These are phyloP conservation scores for Ichneumoninae sp. DNA, from an alignment of 2,888 invertebrate genomes.

Conservation along the genomic window DNA sequence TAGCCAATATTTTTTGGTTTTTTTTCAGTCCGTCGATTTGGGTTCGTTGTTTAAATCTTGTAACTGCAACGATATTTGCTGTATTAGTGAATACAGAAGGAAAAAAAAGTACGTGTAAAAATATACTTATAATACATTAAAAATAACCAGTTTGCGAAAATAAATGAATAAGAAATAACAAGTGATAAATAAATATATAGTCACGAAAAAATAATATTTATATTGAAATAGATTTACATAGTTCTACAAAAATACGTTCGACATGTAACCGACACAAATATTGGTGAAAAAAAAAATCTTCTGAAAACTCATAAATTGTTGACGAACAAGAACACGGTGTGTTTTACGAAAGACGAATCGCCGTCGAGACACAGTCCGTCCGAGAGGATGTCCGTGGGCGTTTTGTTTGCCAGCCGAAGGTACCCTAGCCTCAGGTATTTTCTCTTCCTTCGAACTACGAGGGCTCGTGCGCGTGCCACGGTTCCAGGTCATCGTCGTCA, in stretches of 20 bases:
- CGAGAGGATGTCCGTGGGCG: slow-evolving; percentile 5
- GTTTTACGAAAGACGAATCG: slow-evolving; percentile 15
- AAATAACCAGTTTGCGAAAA: no score
- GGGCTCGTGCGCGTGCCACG: slow-evolving; percentile 32
- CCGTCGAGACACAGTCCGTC: background rate
- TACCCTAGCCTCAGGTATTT: slow-evolving; percentile 32
- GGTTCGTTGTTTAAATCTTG: no score
- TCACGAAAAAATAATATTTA: no score
- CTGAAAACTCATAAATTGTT: slow-evolving; percentile 17
- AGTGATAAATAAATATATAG: no score
- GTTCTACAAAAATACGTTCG: background rate
- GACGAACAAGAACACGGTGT: background rate
- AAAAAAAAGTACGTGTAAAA: no score
- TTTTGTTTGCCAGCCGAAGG: slow-evolving; percentile 28
- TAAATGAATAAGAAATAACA: no score
- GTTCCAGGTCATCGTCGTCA: background rate
- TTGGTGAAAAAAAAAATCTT: background rate
- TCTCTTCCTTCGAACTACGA: slow-evolving; percentile 4
- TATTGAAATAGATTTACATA: background rate
- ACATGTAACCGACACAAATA: background rate
- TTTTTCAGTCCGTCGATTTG: no score
- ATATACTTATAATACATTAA: no score
- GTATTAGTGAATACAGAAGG: no score
- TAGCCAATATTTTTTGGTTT: no score
- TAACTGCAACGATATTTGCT: no score